A percentile compares a stretch with the other conserved stretches of the same genome.
Conservation (phyloP, 1,140 invertebrate genomes). For the Aradophagus sp. region DNA sequence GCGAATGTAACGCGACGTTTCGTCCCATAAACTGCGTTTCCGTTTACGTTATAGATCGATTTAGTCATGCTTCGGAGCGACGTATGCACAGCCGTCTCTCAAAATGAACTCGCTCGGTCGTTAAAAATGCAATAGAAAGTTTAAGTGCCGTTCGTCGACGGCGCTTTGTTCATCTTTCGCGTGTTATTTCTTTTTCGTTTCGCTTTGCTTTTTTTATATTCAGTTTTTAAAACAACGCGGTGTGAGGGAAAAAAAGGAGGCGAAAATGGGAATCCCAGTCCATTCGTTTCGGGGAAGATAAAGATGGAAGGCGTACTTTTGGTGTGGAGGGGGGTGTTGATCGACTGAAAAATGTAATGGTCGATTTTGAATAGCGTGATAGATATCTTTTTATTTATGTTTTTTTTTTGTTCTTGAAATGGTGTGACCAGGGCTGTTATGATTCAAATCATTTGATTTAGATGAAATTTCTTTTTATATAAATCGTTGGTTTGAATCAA, state of each 20-base stretch:
- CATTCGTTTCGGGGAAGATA: too few species aligned
- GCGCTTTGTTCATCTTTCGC: conserved; percentile 15
- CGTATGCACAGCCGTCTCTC: conserved; percentile 8
- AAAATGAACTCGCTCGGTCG: conserved; percentile 15
- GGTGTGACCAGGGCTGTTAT: too few species aligned
- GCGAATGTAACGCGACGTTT: conserved; percentile 1
- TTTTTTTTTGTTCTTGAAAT: too few species aligned
- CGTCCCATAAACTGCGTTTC: conserved; percentile 4
- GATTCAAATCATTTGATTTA: too few species aligned
- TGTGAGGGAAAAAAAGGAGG: conserved; percentile 30
- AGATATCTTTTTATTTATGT: too few species aligned
- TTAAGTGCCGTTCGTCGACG: conserved; percentile 27
- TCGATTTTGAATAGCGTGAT: too few species aligned
- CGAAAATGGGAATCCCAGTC: not conserved
- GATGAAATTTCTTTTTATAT: too few species aligned
- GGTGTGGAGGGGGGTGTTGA: too few species aligned
- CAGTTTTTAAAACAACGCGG: conserved; percentile 3
- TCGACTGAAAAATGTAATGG: too few species aligned
- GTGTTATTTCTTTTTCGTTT: not conserved
- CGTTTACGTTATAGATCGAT: conserved; percentile 8
- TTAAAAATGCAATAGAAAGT: conserved; percentile 45
- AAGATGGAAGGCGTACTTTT: too few species aligned
- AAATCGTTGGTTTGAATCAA: too few species aligned
- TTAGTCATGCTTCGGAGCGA: conserved; percentile 1
- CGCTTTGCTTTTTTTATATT: conserved; percentile 14